phyloP scores from a whole-genome alignment of 2,888 invertebrate genomes.

The Nomada hirtipes region DNA sequence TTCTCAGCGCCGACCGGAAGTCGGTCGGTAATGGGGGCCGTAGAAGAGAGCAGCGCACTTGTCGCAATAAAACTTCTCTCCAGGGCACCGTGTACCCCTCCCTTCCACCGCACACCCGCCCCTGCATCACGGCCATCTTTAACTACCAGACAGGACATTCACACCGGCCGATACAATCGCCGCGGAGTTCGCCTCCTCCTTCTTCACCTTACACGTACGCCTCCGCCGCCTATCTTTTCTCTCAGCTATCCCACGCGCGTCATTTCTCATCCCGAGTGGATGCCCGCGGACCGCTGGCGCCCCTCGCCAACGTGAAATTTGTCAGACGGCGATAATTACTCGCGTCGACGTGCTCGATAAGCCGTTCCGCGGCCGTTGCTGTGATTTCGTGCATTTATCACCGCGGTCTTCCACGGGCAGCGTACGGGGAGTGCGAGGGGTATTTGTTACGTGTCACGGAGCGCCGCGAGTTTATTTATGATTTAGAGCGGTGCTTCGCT shows the following conservation, averaged over 20 bases:
- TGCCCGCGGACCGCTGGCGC: constrained; percentile 39
- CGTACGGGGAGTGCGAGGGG: background rate
- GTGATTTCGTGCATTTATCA: constrained; percentile 48
- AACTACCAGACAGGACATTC: constrained; percentile 76
- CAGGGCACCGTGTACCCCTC: constrained; percentile 59
- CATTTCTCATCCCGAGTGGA: constrained; percentile 68
- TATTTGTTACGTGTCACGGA: constrained; percentile 11
- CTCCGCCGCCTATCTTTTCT: constrained; percentile 30
- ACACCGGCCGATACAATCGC: constrained; percentile 70
- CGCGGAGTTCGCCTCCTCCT: constrained; percentile 21
- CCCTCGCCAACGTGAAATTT: constrained; percentile 42
- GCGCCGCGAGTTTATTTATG: constrained; percentile 35
- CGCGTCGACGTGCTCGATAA: constrained; percentile 50
- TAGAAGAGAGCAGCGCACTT: constrained; percentile 82
- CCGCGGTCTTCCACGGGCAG: constrained; percentile 7
- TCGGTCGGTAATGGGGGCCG: constrained; percentile 75
- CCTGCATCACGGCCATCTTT: constrained; percentile 59
- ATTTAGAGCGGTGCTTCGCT: background rate
- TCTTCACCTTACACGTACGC: constrained; percentile 43
- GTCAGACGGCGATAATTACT: constrained; percentile 54
- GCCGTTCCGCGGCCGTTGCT: constrained; percentile 11
- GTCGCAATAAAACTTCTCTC: constrained; percentile 80
- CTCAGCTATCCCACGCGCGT: constrained; percentile 64
- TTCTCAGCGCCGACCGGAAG: constrained; percentile 78
- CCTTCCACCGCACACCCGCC: constrained; percentile 34